Base-by-base conservation (phyloP, 2,888 invertebrate species). In the Aphidoletes aphidimyza region DNA sequence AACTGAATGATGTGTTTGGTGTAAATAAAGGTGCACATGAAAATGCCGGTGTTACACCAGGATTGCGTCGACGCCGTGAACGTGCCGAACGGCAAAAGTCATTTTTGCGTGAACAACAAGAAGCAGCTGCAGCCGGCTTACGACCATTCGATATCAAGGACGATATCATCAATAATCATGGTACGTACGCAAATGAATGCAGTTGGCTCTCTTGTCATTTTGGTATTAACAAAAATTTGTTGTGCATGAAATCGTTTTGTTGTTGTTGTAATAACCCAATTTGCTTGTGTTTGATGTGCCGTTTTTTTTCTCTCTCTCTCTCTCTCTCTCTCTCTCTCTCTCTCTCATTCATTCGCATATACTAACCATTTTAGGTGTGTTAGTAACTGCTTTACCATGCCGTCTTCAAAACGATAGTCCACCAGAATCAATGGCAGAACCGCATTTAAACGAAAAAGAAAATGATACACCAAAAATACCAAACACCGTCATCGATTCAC, bases 31-130 rank as follows among this genome's bases (percentile, higher is more conserved):
- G 81, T 8, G 19, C 22, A 83, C 86, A 87, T 85, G 86, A 87
- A 81, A 93, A 93, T 87, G 94, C 94, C 88, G 96, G 96, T 87
- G 93, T 96, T 39, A 96, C 94, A 39, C 94, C 96, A 81, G 95
- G 95, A 84, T 91, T 97, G 86, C 92, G 95, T 87, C 92, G 96
- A 87, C 92, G 97, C 86, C 92, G 96, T 86, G 96, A 96, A 88
- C 92, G 97, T 86, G 96, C 94, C 83, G 96, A 96, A 87, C 92
- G 97, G 86, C 96, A 97, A 88, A 93, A 95, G 85, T 95, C 94
- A 88, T 95, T 96, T 88, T 94, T 96, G 87, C 93, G 93, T 88
- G 96, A 96, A 87, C 96, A 96, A 88, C 96, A 95, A 88, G 95
- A 95, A 90, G 92, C 92, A 8, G 88, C 88, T 0, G 88, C 88